These are phyloP conservation scores for Ellobius talpinus DNA, from an alignment of 2,113 vertebrate species.

Conservation along the genomic window DNA sequence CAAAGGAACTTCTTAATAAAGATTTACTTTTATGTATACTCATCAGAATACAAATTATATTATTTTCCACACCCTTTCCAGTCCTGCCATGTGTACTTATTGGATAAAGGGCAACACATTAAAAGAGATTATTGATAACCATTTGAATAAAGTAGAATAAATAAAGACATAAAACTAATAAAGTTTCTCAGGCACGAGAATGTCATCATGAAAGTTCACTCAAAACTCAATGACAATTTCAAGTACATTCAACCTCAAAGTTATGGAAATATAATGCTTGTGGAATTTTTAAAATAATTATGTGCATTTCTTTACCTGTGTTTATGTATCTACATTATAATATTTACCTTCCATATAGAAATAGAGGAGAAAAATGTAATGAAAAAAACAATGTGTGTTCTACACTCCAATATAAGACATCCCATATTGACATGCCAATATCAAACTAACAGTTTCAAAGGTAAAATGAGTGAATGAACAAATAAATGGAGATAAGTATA, in stretches of 20 bases:
- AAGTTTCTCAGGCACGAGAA: conserved; percentile 61
- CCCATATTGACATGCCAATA: not conserved
- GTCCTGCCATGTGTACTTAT: conserved; percentile 66
- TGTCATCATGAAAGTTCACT: conserved; percentile 77
- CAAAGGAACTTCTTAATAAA: conserved; percentile 76
- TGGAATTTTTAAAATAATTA: conserved; percentile 37
- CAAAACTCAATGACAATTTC: conserved; percentile 51
- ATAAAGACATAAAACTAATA: conserved; percentile 78
- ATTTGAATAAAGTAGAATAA: conserved; percentile 82
- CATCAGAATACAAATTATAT: conserved; percentile 75
- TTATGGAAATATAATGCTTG: not conserved
- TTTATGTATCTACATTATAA: conserved; percentile 41
- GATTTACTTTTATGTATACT: conserved; percentile 84
- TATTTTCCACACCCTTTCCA: conserved; percentile 68
- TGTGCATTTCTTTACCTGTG: not conserved
- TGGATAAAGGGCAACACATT: conserved; percentile 68
- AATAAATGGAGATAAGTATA: not conserved
- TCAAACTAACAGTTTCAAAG: conserved; percentile 25
- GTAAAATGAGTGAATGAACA: conserved; percentile 49
- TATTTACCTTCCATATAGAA: not conserved
- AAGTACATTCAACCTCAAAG: conserved; percentile 64
- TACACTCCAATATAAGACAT: not conserved
- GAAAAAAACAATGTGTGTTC: not conserved
- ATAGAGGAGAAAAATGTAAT: conserved; percentile 46
- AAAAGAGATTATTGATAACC: conserved; percentile 76